Conservation (phyloP, 2,888 invertebrate genomes). For the Eremobia ochroleuca region DNA sequence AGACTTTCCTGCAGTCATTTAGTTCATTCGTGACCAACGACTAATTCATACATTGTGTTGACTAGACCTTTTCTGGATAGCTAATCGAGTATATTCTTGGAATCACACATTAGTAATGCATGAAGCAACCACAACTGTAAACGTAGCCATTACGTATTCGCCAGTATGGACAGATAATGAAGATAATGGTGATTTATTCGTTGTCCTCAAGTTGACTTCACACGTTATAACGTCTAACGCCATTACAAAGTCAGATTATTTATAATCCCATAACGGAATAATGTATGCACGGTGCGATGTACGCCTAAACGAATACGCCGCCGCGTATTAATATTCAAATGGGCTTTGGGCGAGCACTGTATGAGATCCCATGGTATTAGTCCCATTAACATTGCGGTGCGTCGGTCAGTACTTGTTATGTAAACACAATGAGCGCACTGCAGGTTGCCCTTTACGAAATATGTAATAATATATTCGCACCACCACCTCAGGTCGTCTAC, state of each 20-base stretch:
- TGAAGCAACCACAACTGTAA: constrained; percentile 63
- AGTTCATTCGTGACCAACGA: constrained; percentile 61
- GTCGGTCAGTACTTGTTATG: constrained; percentile 73
- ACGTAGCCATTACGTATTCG: constrained; percentile 61
- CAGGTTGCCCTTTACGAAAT: constrained; percentile 73
- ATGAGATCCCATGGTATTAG: constrained; percentile 82
- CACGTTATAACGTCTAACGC: constrained; percentile 69
- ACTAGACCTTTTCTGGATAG: constrained; percentile 59
- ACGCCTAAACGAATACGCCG: constrained; percentile 79
- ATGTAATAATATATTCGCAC: constrained; percentile 74
- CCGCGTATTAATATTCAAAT: constrained; percentile 87
- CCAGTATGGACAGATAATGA: constrained; percentile 64
- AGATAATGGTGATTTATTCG: constrained; percentile 69
- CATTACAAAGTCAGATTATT: constrained; percentile 76
- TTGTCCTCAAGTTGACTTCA: constrained; percentile 69
- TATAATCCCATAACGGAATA: constrained; percentile 80
- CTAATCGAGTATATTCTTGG: constrained; percentile 57
- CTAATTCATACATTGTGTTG: constrained; percentile 62
- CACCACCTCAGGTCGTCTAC: constrained; percentile 68
- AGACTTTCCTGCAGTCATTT: constrained; percentile 62
- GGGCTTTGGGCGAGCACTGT: constrained; percentile 81
- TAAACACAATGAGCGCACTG: constrained; percentile 72
- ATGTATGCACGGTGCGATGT: constrained; percentile 80
- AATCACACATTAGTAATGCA: constrained; percentile 60
- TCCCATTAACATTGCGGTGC: constrained; percentile 81